A percentile compares a stretch with the other conserved stretches of the same genome.
These are phyloP conservation scores for Rhabdophis nuchalis DNA, from an alignment of 2,797 vertebrate species.

Conservation along the genomic window DNA sequence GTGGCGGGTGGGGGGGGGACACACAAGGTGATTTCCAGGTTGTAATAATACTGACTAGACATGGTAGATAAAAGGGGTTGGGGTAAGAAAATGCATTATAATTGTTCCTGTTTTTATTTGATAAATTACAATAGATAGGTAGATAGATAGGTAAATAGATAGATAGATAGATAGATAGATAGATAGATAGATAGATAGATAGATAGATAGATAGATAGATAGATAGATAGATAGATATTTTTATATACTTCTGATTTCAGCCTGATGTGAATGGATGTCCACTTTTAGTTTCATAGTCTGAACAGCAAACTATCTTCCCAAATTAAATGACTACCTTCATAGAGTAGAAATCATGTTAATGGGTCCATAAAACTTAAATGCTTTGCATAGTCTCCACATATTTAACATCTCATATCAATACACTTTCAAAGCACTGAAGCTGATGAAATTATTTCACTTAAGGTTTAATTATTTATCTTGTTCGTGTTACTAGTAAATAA, in stretches of 20 bases:
- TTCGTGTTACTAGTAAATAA: background rate
- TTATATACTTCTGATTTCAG: background rate
- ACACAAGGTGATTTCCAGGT: background rate
- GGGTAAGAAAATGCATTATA: background rate
- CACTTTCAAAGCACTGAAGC: background rate
- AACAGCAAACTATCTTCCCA: background rate
- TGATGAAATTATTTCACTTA: background rate
- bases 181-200: too few species aligned
- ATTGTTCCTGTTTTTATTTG: too few species aligned
- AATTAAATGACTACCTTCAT: background rate
- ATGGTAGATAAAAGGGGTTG: background rate
- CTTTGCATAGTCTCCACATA: background rate
- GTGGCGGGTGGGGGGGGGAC: background rate
- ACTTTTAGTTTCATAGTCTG: background rate
- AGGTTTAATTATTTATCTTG: background rate
- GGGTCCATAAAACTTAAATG: background rate
- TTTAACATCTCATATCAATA: background rate
- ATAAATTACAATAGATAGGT: too few species aligned
- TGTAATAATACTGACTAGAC: background rate
- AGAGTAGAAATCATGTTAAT: background rate
- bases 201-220: rapidly evolving
- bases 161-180: too few species aligned
- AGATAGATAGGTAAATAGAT: too few species aligned
- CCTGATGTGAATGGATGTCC: background rate
- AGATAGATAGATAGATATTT: too few species aligned